Base-by-base conservation (phyloP, 2,113 vertebrate species). In the Hypomesus transpacificus region DNA sequence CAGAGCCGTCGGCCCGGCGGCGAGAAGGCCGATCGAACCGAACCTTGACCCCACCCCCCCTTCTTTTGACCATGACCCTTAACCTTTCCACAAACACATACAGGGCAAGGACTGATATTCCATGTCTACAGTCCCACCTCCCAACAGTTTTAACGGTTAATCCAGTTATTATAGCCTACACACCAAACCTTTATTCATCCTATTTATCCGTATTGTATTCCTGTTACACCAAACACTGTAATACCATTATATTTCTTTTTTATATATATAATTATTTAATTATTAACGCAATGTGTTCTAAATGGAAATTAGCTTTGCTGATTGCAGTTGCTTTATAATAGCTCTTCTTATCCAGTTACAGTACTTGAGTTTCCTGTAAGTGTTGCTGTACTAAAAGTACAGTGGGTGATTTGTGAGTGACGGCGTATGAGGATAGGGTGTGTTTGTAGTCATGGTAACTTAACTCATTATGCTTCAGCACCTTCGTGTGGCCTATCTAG, bases 1-100 rank as follows among this genome's bases (percentile, higher is more conserved):
- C 95, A 94, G 93, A 92, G 91, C 92, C 95, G 96, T 90, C 87
- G 94, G 90, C 85, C 92, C 87, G 87, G 91, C 83, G 90, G 87
- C 91, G 93, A 94, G 84, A 90, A 89, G 21, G 86, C 89, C 0
- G 75, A 64, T n/a, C 85, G 89, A 86, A 91, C 92, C 81, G 93
- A 92, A 94, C 90, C 91, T 82, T 94, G 74, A 88, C 67, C 73
- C 61, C 28, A 3, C 54, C 54, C 8, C 34, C 13, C 4, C 13
- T 51, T 14, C 60, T 20, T 58, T 1, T 1, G 14, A 31, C n/a
- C 22, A 2, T 9, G 13, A 20, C 11, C 1, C 18, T 18, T 26
- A 3, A 17, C 16, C 28, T 18, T 46, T 53, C 3, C 67, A n/a
- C 16, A 8, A 3, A 28, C 34, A 20, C 31, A 16, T 11, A 17